Conservation (phyloP, 2,888 invertebrate species). For the Cremastobaeus sp. region DNA sequence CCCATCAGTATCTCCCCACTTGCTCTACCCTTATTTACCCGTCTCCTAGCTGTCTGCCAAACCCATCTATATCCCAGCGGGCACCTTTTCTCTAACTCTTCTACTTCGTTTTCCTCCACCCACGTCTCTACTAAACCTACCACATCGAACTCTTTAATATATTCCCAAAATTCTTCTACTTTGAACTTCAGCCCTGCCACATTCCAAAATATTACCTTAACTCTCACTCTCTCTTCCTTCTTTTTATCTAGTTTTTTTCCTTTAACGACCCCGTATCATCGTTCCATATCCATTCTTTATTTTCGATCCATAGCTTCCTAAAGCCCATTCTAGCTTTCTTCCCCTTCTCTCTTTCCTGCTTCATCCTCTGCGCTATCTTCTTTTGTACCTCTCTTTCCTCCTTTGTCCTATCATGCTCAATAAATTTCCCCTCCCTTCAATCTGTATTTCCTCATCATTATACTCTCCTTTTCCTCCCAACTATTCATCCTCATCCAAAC, state of each 20-base stretch:
- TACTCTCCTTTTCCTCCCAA: background rate
- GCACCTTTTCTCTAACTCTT: background rate
- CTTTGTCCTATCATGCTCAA: constrained; percentile 21
- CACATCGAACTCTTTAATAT: constrained; percentile 1
- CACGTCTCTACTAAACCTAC: constrained; percentile 4
- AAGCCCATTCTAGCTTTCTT: constrained; percentile 3
- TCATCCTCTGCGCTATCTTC: background rate
- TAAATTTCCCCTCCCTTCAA: no score
- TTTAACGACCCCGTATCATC: background rate
- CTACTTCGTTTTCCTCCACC: background rate
- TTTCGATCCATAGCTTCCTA: background rate
- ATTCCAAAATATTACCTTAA: constrained; percentile 7
- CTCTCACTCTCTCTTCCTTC: background rate
- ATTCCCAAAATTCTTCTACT: constrained; percentile 7
- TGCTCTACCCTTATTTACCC: background rate
- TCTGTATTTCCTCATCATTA: background rate
- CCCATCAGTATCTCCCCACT: background rate
- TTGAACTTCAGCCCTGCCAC: constrained; percentile 3
- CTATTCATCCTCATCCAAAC: background rate
- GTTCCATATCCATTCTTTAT: background rate
- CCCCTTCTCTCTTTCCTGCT: background rate
- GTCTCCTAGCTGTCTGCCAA: background rate
- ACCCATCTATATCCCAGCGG: background rate
- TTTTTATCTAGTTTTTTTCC: background rate
- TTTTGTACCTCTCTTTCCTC: constrained; percentile 13